Percentiles rank a stretch among this genome's conserved stretches.
phyloP scores from a whole-genome alignment of 2,888 invertebrate genomes.

The Ichneumon xanthorius region DNA sequence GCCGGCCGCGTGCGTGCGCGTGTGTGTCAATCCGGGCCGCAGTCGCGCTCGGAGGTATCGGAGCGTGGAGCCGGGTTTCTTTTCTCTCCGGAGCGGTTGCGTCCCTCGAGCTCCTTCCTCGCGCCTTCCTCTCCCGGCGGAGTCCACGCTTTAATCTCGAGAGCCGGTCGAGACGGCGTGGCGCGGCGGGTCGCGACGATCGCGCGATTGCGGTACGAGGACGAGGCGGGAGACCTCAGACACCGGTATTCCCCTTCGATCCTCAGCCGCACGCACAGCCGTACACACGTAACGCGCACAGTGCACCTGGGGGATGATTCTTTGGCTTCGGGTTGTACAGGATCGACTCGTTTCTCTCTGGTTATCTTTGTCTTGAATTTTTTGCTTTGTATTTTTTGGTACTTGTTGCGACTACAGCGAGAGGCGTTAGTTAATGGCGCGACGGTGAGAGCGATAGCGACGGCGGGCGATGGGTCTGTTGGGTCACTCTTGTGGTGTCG shows the following conservation, averaged over 20 bases:
- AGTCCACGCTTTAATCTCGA: constrained; percentile 49
- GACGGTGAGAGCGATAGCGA: constrained; percentile 56
- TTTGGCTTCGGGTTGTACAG: constrained; percentile 43
- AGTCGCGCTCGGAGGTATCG: constrained; percentile 11
- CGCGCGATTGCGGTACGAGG: constrained; percentile 60
- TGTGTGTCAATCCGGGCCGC: not conserved
- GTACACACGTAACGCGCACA: constrained; percentile 53
- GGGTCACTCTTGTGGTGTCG: not conserved
- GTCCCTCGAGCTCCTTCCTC: constrained; percentile 1
- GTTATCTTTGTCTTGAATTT: constrained; percentile 18
- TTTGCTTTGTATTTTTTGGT: constrained; percentile 33
- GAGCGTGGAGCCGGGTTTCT: constrained; percentile 15
- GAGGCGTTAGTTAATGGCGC: constrained; percentile 37
- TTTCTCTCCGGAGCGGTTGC: constrained; percentile 25
- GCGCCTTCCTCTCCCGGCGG: constrained; percentile 10
- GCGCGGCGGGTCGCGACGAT: constrained; percentile 54
- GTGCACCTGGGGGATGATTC: constrained; percentile 43
- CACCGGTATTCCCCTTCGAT: constrained; percentile 56
- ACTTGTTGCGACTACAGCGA: not conserved
- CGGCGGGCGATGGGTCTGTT: constrained; percentile 32
- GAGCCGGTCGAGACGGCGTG: constrained; percentile 63
- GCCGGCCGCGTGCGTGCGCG: not conserved
- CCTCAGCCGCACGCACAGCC: constrained; percentile 34
- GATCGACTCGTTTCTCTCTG: constrained; percentile 35
- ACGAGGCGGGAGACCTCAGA: constrained; percentile 40